These are phyloP conservation scores for Brachystomella parvula DNA, from an alignment of 1,140 invertebrate genomes.

Conservation along the genomic window DNA sequence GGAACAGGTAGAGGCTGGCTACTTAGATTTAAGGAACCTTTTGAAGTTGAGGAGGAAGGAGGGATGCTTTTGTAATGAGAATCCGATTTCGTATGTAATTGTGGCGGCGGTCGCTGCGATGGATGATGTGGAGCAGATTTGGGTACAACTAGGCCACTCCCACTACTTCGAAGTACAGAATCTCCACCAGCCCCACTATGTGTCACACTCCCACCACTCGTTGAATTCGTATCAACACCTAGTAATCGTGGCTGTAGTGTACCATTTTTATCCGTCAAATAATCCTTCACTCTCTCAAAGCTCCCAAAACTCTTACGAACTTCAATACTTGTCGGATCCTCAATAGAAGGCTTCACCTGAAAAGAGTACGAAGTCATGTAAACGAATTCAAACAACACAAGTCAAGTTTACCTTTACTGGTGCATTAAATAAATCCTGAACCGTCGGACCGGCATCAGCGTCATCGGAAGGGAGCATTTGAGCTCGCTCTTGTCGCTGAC, in stretches of 20 bases:
- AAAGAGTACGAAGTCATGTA: conserved; percentile 33
- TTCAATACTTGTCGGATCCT: conserved; percentile 61
- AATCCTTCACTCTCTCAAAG: conserved; percentile 57
- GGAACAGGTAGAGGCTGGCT: neutral
- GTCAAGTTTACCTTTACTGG: conserved; percentile 50
- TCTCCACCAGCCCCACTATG: neutral
- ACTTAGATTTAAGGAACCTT: neutral
- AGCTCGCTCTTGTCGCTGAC: conserved; percentile 60
- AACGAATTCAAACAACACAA: conserved; percentile 28
- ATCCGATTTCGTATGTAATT: neutral
- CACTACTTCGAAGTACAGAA: no score
- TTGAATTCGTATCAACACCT: conserved; percentile 61
- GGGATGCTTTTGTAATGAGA: neutral
- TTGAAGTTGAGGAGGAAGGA: neutral
- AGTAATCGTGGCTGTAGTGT: conserved; percentile 49
- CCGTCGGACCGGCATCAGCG: conserved; percentile 40
- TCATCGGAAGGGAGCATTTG: conserved; percentile 59
- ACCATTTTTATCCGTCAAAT: conserved; percentile 54
- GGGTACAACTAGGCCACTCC: neutral
- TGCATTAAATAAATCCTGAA: conserved; percentile 49
- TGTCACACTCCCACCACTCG: neutral
- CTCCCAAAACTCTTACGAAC: conserved; percentile 65
- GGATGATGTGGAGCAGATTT: neutral
- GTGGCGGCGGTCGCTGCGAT: neutral
- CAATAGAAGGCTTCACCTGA: conserved; percentile 58